Base-by-base conservation (phyloP, 2,888 invertebrate species). In the Hyalella azteca region DNA sequence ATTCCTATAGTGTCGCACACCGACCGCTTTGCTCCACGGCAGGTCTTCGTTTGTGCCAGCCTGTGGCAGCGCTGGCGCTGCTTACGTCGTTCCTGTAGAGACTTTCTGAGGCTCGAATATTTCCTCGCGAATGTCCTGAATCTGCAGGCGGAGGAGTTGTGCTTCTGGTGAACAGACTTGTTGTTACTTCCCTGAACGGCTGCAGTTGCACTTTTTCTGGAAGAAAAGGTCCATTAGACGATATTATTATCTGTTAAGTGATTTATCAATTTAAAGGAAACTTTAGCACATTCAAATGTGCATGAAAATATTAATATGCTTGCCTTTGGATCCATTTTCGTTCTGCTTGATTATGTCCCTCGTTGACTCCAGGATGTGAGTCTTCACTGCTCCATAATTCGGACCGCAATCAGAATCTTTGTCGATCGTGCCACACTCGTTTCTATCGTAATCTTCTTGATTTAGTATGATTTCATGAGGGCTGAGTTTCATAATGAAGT, bases 321-420 rank as follows among this genome's bases (percentile, higher is more conserved):
- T n/a, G n/a, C n/a, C n/a, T n/a, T n/a, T n/a, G n/a, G n/a, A n/a
- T n/a, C n/a, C n/a, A n/a, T n/a, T n/a, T n/a, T n/a, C n/a, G n/a
- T n/a, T n/a, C 29, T 66, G 66, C 39, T n/a, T 66, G 66, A 66
- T 66, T 15, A 66, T 66, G 15, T 66, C 66, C 39, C 66, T 32
- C 5, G 66, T 66, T 36, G 66, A 66, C 19, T 66, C 66, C 66
- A 66, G 19, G 13, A 66, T 66, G 36, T 15, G 22, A 7, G 66
- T 66, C 5, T 66, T 66, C 19, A 66, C 29, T 2, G 19, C 36
- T 11, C 36, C 36, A 22, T 22, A 32, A 11, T 5, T 5, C 36
- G 15, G 29, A 19, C n/a, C 29, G 66, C 66, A 66, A 19, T 66
- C 29, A 7, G 66, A 19, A 15, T 36, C 39, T 22, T 66, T 36